Percentiles rank a stretch among this genome's conserved stretches.
These are phyloP conservation scores for Odontesthes bonariensis DNA, from an alignment of 2,113 vertebrate genomes.

Conservation along the genomic window DNA sequence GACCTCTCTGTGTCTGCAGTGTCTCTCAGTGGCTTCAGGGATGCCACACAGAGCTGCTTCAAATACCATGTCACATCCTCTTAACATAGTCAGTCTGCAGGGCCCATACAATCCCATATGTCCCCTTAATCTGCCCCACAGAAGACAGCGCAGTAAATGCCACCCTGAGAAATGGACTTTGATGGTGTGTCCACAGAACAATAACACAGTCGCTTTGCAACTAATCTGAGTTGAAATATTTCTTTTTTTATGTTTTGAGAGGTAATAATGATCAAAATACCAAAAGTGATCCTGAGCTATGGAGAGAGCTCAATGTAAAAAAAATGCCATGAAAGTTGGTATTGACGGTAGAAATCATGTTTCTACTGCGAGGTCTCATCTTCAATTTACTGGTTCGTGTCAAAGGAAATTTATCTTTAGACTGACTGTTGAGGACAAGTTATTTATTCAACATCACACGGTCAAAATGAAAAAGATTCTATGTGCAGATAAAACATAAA, in stretches of 20 bases:
- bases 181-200: conserved; percentile 3
- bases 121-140: conserved; percentile 19
- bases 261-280: conserved; percentile 71
- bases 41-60: conserved; percentile 30
- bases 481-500: neutral
- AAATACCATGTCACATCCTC: conserved; percentile 55
- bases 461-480: neutral
- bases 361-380: neutral
- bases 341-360: neutral
- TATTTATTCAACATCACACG: conserved; percentile 3
- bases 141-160: conserved; percentile 41
- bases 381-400: neutral
- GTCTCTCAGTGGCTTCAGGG: conserved; percentile 26
- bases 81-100: conserved; percentile 22
- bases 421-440: neutral
- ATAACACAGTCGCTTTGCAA: conserved; percentile 61
- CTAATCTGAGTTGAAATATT: conserved; percentile 63
- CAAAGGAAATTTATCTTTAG: neutral
- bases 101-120: neutral
- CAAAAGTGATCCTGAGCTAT: conserved; percentile 30
- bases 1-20: conserved; percentile 14
- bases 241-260: conserved; percentile 59
- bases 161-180: conserved; percentile 36
- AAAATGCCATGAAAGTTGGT: neutral
- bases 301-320: conserved; percentile 5